These are phyloP conservation scores for Typhlichthys subterraneus DNA, from an alignment of 2,797 vertebrate genomes.

Conservation along the genomic window DNA sequence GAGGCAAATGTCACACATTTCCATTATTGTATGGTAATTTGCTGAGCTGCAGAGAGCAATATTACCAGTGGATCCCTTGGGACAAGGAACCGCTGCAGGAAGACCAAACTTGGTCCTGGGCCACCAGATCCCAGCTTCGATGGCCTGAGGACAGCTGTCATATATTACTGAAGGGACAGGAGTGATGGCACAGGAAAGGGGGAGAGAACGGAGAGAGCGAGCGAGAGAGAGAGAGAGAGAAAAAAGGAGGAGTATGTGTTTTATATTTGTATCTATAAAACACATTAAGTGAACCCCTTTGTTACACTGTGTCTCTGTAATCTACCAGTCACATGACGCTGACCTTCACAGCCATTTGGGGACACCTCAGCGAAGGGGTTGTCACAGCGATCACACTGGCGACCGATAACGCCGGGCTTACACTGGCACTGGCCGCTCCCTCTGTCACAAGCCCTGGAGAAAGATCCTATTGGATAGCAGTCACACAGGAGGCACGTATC, in stretches of 20 bases:
- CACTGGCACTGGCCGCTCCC: conserved; percentile 90
- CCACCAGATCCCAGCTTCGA: conserved; percentile 94
- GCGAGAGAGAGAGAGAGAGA: neutral
- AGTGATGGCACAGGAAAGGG: neutral
- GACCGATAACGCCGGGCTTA: conserved; percentile 92
- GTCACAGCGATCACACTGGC: conserved; percentile 92
- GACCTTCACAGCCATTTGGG: conserved; percentile 91
- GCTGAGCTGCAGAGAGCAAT: conserved; percentile 44
- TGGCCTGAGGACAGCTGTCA: conserved; percentile 94
- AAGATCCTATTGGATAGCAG: conserved; percentile 90
- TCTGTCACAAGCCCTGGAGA: conserved; percentile 86
- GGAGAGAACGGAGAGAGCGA: conserved; percentile 2
- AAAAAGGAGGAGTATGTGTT: neutral
- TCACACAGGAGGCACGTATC: conserved; percentile 87
- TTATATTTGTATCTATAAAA: conserved; percentile 7
- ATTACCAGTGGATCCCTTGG: conserved; percentile 88
- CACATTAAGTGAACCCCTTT: no score
- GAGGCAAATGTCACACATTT: conserved; percentile 65
- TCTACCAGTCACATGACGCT: neutral
- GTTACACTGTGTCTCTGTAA: no score
- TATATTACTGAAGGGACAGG: conserved; percentile 86
- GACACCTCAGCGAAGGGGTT: conserved; percentile 97
- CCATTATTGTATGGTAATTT: conserved; percentile 67
- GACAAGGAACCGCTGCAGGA: conserved; percentile 90
- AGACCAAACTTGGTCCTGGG: conserved; percentile 93